These are phyloP conservation scores for Nothoprocta perdicaria DNA, from an alignment of 2,113 vertebrate species.

Conservation along the genomic window DNA sequence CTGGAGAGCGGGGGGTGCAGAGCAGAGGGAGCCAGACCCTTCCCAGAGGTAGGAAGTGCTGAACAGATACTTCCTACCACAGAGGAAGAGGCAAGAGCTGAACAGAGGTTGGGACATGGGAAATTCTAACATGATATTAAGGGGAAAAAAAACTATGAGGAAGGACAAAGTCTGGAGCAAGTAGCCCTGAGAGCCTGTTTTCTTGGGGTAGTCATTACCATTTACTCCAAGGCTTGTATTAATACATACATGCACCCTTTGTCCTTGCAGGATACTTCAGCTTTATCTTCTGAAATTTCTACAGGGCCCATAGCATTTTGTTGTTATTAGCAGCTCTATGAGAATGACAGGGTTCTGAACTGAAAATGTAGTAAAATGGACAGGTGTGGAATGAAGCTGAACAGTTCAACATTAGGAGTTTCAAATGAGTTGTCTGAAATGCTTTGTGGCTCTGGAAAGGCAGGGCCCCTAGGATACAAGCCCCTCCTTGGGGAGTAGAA, in stretches of 20 bases:
- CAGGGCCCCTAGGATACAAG: neutral
- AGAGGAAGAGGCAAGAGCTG: rapidly evolving
- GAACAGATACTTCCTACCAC: too few relatives aligned
- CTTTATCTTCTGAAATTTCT: neutral
- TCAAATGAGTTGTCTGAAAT: slow-evolving; percentile 19
- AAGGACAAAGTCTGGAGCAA: neutral
- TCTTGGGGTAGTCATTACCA: rapidly evolving
- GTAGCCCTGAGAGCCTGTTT: neutral
- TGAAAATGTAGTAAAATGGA: neutral
- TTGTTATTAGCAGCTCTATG: neutral
- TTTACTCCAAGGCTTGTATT: neutral
- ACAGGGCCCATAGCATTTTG: neutral
- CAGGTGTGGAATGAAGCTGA: slow-evolving; percentile 40
- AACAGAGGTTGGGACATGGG: neutral
- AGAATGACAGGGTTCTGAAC: neutral
- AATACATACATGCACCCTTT: neutral
- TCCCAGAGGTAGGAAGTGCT: neutral
- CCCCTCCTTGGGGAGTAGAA: neutral
- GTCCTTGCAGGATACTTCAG: neutral
- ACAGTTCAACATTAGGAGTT: neutral
- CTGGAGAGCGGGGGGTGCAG: neutral
- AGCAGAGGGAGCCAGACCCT: neutral
- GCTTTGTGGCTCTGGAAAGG: neutral
- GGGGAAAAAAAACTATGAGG: rapidly evolving
- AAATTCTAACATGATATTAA: neutral